Conservation (phyloP, 2,113 vertebrate species). For the Ochotona curzoniae region DNA sequence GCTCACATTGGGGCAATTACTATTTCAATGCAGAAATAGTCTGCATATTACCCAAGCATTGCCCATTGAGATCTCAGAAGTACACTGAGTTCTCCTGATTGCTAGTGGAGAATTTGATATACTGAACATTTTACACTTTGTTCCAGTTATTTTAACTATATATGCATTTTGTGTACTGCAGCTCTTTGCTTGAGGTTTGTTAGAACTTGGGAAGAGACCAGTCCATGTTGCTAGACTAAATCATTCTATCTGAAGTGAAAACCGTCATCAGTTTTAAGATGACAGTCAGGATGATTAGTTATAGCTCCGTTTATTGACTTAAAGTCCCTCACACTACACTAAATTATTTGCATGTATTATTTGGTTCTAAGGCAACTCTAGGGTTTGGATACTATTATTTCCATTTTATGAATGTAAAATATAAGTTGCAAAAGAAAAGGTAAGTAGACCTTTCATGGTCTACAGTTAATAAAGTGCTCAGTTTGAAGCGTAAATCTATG, state of each 20-base stretch:
- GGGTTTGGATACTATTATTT: slow-evolving; percentile 14
- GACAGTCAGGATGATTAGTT: slow-evolving; percentile 50
- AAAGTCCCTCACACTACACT: not conserved
- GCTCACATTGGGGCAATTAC: not conserved
- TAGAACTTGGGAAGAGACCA: slow-evolving; percentile 47
- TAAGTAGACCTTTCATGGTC: slow-evolving; percentile 44
- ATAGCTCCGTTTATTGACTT: slow-evolving; percentile 36
- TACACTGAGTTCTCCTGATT: slow-evolving; percentile 19
- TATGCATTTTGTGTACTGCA: not conserved
- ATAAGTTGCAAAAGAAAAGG: not conserved
- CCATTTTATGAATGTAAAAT: slow-evolving; percentile 42
- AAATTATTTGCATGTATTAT: not conserved
- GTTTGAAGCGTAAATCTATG: slow-evolving; percentile 27
- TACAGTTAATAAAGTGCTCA: slow-evolving; percentile 4
- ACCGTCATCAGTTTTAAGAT: not conserved
- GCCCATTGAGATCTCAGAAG: slow-evolving; percentile 24
- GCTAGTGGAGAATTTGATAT: slow-evolving; percentile 27
- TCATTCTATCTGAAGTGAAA: slow-evolving; percentile 57
- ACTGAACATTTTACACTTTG: slow-evolving; percentile 21
- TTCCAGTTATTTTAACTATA: not conserved
- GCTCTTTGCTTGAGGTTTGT: slow-evolving; percentile 9
- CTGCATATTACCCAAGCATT: slow-evolving; percentile 31
- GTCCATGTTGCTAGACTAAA: slow-evolving; percentile 32
- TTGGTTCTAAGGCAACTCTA: slow-evolving; percentile 51
- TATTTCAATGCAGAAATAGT: slow-evolving; percentile 34